These are phyloP conservation scores for Glareola pratincola DNA, from an alignment of 2,113 vertebrate genomes.

Conservation along the genomic window DNA sequence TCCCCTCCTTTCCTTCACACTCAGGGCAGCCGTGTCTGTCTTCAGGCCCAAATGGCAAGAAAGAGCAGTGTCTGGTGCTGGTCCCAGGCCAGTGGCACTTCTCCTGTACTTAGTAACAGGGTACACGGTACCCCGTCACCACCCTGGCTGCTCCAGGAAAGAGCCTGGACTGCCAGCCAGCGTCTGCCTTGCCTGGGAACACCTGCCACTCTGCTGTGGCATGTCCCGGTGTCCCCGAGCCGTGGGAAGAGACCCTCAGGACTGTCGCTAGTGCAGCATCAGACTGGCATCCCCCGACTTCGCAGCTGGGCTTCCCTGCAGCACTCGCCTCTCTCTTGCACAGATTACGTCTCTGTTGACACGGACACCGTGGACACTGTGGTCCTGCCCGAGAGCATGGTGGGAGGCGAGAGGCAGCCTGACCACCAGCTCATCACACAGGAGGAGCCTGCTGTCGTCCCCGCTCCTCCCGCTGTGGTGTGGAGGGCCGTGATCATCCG, in stretches of 20 bases:
- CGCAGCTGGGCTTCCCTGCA: background rate
- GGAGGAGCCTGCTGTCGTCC: background rate
- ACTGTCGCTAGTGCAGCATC: background rate
- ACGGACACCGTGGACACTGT: background rate
- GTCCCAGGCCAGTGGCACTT: background rate
- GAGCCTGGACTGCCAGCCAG: background rate
- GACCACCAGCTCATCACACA: background rate
- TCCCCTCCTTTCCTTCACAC: background rate
- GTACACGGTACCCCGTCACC: background rate
- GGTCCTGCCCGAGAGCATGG: background rate
- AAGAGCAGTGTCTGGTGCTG: background rate
- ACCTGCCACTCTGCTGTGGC: background rate
- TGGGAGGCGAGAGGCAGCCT: background rate
- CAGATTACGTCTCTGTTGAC: background rate
- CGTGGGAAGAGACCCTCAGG: background rate
- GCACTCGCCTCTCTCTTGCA: background rate
- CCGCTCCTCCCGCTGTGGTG: fast-evolving
- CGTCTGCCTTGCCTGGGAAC: background rate
- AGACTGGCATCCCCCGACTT: background rate
- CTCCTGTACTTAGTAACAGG: background rate
- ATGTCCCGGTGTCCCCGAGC: background rate
- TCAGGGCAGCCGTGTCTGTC: background rate
- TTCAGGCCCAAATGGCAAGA: background rate
- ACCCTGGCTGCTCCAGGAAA: background rate
- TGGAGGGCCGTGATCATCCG: conserved; percentile 26